Conservation (phyloP, 2,797 vertebrate species). For the Leptatherina wallacei region DNA sequence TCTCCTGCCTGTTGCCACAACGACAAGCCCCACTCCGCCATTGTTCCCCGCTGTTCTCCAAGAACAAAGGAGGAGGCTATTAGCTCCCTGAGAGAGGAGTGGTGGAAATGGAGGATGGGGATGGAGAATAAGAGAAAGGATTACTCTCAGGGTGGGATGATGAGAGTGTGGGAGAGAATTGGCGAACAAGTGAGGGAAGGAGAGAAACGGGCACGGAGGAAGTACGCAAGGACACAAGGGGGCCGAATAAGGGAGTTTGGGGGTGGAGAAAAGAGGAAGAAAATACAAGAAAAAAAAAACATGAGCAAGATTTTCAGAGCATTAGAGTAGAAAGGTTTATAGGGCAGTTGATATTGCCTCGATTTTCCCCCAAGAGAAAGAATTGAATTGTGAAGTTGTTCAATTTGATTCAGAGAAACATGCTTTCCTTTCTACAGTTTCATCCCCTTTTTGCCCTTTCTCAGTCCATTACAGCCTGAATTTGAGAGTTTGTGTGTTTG, state of each 20-base stretch:
- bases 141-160: slow-evolving; percentile 69
- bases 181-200: slow-evolving; percentile 48
- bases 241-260: slow-evolving; percentile 42
- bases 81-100: slow-evolving; percentile 77
- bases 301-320: slow-evolving; percentile 50
- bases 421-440: slow-evolving; percentile 44
- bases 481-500: slow-evolving; percentile 42
- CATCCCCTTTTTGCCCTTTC: slow-evolving; percentile 41
- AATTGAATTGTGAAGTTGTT: slow-evolving; percentile 46
- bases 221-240: slow-evolving; percentile 48
- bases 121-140: slow-evolving; percentile 63
- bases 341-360: slow-evolving; percentile 35
- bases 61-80: slow-evolving; percentile 86
- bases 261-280: slow-evolving; percentile 15
- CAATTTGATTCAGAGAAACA: slow-evolving; percentile 62
- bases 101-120: slow-evolving; percentile 74
- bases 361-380: slow-evolving; percentile 24
- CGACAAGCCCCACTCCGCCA: slow-evolving; percentile 78
- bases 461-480: slow-evolving; percentile 54
- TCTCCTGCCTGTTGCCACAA: slow-evolving; percentile 80
- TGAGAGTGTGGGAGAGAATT: slow-evolving; percentile 61
- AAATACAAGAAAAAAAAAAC: slow-evolving; percentile 29
- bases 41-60: slow-evolving; percentile 82
- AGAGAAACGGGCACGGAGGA: slow-evolving; percentile 37
- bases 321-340: slow-evolving; percentile 52